Evolutionary conservation across 2,888 invertebrate genomes (phyloP), one percentile per base, ranked within the genome.

Genomic region (Ophion ellenae): DNA sequence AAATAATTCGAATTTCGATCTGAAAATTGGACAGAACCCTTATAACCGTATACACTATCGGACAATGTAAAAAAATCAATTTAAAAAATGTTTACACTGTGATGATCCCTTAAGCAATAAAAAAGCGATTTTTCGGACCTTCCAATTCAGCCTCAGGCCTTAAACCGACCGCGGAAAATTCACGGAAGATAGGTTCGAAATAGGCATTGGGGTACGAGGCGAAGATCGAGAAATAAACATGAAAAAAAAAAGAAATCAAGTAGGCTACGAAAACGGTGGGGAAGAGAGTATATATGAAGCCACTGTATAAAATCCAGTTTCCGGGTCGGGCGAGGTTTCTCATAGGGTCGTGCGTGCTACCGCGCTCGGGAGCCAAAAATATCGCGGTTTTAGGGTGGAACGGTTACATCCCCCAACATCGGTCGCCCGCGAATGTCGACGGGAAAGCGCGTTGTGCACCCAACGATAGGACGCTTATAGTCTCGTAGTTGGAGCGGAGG

Each of bases 271-370:
- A 71, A 67, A 59, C 59, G 9, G 24, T 45, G 75, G 66, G 59
- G 61, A 75, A 76, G 78, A 69, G 70, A 77, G 61, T 47, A 70
- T 76, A 76, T 83, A 81, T 81, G 36, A 63, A 82, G 81, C 77
- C 70, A 78, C 84, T 71, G 84, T 84, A 70, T 84, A 84, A 86
- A 84, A 86, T 86, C 67, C 84, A 66, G 84, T 86, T 86, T 81
- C 84, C 86, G 77, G 81, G 57, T 77, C 63, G 75, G 71, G 76
- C 57, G 83, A 78, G 67, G 75, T 86, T 84, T 81, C 69, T 74
- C 81, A 63, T 75, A 64, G 78, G 86, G 83, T 86, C 86, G 81
- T 81, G 86, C 83, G 83, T 81, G 86, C 81, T 73, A 69, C 69
- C 63, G 81, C 20, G 64, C 40, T 59, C 28, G 67, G 61, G 73